Conservation (phyloP, 2,113 vertebrate species). For the Urocolius indicus region DNA sequence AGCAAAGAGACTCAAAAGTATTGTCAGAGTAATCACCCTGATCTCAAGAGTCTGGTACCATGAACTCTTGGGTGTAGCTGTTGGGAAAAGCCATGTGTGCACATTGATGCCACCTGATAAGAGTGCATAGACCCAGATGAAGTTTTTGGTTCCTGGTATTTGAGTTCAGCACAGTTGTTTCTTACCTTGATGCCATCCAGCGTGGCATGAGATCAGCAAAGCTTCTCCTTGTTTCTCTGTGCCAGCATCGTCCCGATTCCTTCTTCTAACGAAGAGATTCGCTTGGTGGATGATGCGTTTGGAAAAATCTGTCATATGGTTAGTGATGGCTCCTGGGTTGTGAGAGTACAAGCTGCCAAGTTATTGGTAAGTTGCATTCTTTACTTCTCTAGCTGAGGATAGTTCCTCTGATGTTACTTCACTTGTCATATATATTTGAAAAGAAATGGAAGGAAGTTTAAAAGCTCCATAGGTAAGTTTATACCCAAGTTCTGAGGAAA, state of each 20-base stretch:
- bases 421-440: neutral
- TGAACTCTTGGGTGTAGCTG: neutral
- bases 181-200: neutral
- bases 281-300: constrained; percentile 94
- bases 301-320: constrained; percentile 99
- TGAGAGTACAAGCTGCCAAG: constrained; percentile 94
- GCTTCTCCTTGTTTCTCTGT: neutral
- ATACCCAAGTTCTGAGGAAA: neutral
- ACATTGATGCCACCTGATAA: neutral
- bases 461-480: neutral
- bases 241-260: constrained; percentile 95
- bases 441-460: neutral
- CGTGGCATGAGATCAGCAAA: neutral
- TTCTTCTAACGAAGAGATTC: constrained; percentile 97
- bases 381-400: neutral
- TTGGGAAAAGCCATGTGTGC: neutral
- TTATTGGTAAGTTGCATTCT: constrained; percentile 84
- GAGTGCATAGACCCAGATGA: fast-evolving
- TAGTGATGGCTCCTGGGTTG: constrained; percentile 96
- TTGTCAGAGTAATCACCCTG: neutral
- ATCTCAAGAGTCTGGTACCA: neutral
- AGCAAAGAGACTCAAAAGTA: neutral
- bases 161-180: neutral
- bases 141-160: neutral
- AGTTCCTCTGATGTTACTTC: neutral